Conservation (phyloP, 2,113 vertebrate genomes). For the Gasterosteus aculeatus region DNA sequence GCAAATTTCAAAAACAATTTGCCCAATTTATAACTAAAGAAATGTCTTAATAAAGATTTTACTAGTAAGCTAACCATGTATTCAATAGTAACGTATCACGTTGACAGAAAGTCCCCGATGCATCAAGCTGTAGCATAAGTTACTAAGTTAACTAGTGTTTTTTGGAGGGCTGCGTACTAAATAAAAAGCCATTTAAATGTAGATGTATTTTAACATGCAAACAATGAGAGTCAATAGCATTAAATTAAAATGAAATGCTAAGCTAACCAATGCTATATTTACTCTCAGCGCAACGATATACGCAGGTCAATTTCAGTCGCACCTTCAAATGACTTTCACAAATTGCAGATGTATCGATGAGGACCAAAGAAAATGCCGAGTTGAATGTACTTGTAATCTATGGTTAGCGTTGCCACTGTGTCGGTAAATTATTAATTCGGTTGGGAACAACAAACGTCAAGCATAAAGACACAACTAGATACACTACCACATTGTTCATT, state of each 20-base stretch:
- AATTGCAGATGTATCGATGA: background rate
- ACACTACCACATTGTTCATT: too few species aligned
- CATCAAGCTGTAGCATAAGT: background rate
- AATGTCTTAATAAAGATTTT: background rate
- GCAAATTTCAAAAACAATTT: background rate
- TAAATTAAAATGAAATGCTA: background rate
- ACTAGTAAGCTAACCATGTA: background rate
- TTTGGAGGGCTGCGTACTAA: background rate
- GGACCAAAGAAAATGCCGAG: background rate
- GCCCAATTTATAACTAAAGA: background rate
- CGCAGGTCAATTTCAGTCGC: background rate
- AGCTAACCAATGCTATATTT: background rate
- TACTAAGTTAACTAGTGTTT: background rate
- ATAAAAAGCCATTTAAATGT: background rate
- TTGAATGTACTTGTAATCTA: too few species aligned
- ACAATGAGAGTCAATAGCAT: background rate
- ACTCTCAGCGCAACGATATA: background rate
- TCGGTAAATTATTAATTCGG: background rate
- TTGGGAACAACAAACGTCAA: background rate
- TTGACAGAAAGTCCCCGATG: background rate
- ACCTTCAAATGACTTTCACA: background rate
- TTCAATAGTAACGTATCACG: background rate
- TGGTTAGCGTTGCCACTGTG: background rate
- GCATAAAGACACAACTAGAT: too few species aligned
- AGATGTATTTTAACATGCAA: background rate